These are phyloP conservation scores for Ahaetulla prasina DNA, from an alignment of 2,113 vertebrate species.

Conservation along the genomic window DNA sequence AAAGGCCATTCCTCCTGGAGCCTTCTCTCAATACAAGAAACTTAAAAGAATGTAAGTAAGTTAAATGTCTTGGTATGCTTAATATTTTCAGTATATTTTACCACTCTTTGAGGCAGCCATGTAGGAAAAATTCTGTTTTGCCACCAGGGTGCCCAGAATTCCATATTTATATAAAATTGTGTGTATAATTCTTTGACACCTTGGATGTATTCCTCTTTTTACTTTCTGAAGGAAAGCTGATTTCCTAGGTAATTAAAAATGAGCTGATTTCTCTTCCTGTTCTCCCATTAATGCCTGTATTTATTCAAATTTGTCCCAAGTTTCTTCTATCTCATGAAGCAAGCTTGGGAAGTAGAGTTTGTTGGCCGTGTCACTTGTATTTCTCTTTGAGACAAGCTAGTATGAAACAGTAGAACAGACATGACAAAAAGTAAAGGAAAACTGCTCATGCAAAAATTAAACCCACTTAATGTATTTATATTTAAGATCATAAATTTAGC, in stretches of 20 bases:
- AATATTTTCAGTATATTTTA: background rate
- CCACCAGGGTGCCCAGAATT: background rate
- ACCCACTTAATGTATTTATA: background rate
- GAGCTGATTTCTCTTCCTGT: background rate
- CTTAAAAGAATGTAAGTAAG: conserved; percentile 95
- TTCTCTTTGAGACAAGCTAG: background rate
- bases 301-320: background rate
- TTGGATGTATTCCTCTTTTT: background rate
- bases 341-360: background rate
- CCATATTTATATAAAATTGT: background rate
- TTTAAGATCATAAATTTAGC: conserved; percentile 29
- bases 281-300: background rate
- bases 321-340: background rate
- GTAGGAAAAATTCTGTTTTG: background rate
- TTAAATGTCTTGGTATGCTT: background rate
- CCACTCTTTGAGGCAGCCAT: background rate
- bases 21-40: conserved; percentile 94
- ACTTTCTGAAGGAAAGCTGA: background rate
- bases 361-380: background rate
- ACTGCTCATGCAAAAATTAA: conserved; percentile 16
- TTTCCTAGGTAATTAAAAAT: background rate
- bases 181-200: background rate
- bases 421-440: background rate
- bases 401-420: background rate
- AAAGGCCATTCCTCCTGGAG: conserved; percentile 87